Conservation (phyloP, 2,888 invertebrate genomes). For the Protodeltote pygarga region DNA sequence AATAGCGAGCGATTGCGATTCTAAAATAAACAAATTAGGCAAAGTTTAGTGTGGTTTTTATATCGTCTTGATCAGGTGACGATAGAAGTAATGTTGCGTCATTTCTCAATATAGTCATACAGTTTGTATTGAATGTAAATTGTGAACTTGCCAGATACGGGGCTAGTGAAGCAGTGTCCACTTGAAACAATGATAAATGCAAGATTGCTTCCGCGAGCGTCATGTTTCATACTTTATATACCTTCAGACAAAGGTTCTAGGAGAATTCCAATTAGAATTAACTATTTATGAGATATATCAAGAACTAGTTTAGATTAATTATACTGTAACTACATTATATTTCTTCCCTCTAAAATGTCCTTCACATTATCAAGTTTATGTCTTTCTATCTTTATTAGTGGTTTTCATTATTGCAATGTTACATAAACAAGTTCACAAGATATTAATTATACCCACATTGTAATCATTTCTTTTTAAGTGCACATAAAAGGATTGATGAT, state of each 20-base stretch:
- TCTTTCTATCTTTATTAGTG: slow-evolving; percentile 27
- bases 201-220: slow-evolving; percentile 53
- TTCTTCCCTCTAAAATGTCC: slow-evolving; percentile 32
- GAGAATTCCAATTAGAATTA: slow-evolving; percentile 27
- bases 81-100: slow-evolving; percentile 60
- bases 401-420: slow-evolving; percentile 11
- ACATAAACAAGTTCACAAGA: no score
- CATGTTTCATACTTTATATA: slow-evolving; percentile 38
- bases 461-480: no score
- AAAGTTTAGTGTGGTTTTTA: slow-evolving; percentile 40
- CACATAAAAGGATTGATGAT: no score
- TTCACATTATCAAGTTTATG: slow-evolving; percentile 20
- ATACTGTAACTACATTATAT: slow-evolving; percentile 33
- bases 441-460: no score
- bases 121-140: slow-evolving; percentile 57
- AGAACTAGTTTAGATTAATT: slow-evolving; percentile 37
- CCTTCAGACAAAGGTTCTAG: slow-evolving; percentile 29
- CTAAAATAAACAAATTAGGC: slow-evolving; percentile 33
- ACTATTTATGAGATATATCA: slow-evolving; percentile 19
- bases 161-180: slow-evolving; percentile 34
- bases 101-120: slow-evolving; percentile 64
- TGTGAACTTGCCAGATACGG: slow-evolving; percentile 38
- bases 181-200: slow-evolving; percentile 16
- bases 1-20: no score
- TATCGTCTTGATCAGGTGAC: slow-evolving; percentile 36